A percentile compares a stretch with the other conserved stretches of the same genome.
Evolutionary conservation across 92 coral and sea anemone species (phyloP).

Genomic region (Pocillopora grandis): DNA sequence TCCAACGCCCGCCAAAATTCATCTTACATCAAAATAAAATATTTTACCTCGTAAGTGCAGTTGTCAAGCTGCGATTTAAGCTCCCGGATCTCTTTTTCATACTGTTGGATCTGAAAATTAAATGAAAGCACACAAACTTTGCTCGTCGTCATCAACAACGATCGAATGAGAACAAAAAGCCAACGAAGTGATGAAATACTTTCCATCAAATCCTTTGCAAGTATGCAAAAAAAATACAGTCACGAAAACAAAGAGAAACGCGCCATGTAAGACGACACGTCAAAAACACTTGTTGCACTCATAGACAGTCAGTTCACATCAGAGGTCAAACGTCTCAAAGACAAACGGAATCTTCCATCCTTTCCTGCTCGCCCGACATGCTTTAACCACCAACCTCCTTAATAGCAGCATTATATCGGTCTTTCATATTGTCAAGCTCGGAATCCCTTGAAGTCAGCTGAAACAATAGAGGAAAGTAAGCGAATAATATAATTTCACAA

Average conservation of each 20-base stretch:
- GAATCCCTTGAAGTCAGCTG: conserved; percentile 70
- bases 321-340: not conserved
- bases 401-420: conserved; percentile 78
- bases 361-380: not conserved
- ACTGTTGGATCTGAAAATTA: conserved; percentile 68
- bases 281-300: not conserved
- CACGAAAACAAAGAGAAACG: not conserved
- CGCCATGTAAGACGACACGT: not conserved
- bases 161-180: not conserved
- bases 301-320: not conserved
- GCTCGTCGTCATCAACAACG: not conserved
- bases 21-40: not conserved
- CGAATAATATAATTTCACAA: too few species aligned
- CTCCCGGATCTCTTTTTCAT: conserved; percentile 76
- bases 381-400: conserved; percentile 58
- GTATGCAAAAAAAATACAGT: not conserved
- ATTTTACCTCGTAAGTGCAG: conserved; percentile 75
- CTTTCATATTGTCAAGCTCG: conserved; percentile 67
- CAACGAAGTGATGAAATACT: too few species aligned
- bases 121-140: not conserved
- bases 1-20: not conserved
- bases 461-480: not conserved
- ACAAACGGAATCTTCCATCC: not conserved
- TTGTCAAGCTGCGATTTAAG: conserved; percentile 70
- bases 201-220: not conserved